Base-by-base conservation (phyloP, 35 echinoderm and acorn worm genomes). In the Apostichopus parvimensis region DNA sequence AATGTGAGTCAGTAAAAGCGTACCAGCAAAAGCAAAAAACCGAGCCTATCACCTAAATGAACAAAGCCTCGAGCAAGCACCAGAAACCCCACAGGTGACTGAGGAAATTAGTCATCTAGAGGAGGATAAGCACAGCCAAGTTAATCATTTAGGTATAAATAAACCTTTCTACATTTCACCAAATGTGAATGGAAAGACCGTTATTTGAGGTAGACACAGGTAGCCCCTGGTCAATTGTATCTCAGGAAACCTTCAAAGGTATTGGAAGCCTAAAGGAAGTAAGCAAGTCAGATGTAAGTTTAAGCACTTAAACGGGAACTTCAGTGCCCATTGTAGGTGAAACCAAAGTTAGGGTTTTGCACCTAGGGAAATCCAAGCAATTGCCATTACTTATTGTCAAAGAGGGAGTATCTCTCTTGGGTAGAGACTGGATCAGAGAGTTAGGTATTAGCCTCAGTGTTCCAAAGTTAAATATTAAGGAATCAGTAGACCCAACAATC, bases 161-260 rank as follows among this genome's bases (percentile, higher is more conserved):
- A 25, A 77, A 25, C 88, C 70, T 54, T 90, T 55, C 26, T 64
- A 58, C 9, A 14, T 90, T 55, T n/a, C 21, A 54, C 3, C 57
- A 21, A 5, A 55, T 2, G 23, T 90, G 9, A 57, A 78, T n/a
- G 34, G 34, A 10, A 90, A 53, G 53, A 14, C 28, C 60, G 4
- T 12, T 75, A 15, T 90, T 90, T 90, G 88, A 90, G 71, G 28
- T 90, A 78, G 88, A 78, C 58, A 90, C 88, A 90, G 88, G 88
- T 77, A 90, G 88, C 88, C 88, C 88, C 68, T 90, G 88, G 73
- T 57, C 88, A 6, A 14, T 54, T n/a, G 77, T 90, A 34, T 90
- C 88, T 17, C 21, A 90, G 12, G 21, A 83, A 13, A 57, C 21
- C 15, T 83, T 56, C n/a, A 18, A 83, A 55, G 53, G 52, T 12